A percentile compares a stretch with the other conserved stretches of the same genome.
These are phyloP conservation scores for Clivina fossor DNA, from an alignment of 2,888 invertebrate genomes.

Conservation along the genomic window DNA sequence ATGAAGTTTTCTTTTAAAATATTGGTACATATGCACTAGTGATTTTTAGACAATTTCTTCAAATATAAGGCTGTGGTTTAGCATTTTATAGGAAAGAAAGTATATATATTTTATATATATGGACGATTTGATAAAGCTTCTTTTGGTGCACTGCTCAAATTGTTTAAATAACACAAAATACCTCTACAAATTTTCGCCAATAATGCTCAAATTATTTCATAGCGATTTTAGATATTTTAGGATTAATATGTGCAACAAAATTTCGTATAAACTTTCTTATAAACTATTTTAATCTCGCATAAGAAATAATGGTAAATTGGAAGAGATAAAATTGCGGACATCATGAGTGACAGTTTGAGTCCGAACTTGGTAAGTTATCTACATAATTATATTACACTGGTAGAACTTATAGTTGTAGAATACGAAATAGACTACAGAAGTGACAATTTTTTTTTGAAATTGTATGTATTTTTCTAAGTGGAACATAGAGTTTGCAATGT, in stretches of 20 bases:
- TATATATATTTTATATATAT: background rate
- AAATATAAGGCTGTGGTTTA: slow-evolving; percentile 17
- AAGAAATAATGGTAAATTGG: slow-evolving; percentile 20
- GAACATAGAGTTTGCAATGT: too few relatives aligned
- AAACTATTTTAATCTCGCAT: slow-evolving; percentile 10
- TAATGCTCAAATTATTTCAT: slow-evolving; percentile 32
- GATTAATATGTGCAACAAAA: slow-evolving; percentile 15
- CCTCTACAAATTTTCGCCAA: slow-evolving; percentile 20
- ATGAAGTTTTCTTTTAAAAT: slow-evolving; percentile 26
- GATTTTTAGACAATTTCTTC: slow-evolving; percentile 3
- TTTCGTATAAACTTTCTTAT: slow-evolving; percentile 5
- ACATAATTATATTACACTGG: too few relatives aligned
- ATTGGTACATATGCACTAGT: slow-evolving; percentile 11
- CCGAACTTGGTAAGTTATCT: slow-evolving; percentile 39
- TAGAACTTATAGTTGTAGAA: too few relatives aligned
- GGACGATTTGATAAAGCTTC: slow-evolving; percentile 14
- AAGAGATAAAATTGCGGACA: slow-evolving; percentile 12
- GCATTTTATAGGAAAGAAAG: background rate
- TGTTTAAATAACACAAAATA: slow-evolving; percentile 14
- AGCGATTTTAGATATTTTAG: slow-evolving; percentile 19
- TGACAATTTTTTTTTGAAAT: too few relatives aligned
- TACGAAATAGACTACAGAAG: too few relatives aligned
- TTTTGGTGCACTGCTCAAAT: slow-evolving; percentile 33
- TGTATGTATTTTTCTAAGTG: too few relatives aligned
- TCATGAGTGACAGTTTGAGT: slow-evolving; percentile 38